Evolutionary conservation across 1,140 invertebrate species (phyloP).

Genomic region (Saccostrea cuccullata): DNA sequence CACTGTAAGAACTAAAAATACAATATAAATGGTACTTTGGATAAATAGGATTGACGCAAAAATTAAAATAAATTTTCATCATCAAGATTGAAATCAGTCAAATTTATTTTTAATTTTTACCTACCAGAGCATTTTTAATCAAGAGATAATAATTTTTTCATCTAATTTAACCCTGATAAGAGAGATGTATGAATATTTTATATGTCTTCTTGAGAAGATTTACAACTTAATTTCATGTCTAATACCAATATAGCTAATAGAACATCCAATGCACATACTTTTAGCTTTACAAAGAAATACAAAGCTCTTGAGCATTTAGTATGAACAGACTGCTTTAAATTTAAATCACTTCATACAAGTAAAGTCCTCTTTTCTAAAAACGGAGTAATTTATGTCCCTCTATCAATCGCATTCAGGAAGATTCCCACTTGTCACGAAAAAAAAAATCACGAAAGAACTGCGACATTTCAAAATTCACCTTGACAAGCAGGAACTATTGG

Average conservation of each 20-base stretch:
- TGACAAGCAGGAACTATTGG: neutral
- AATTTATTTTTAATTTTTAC: too few relatives aligned
- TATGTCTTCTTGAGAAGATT: too few relatives aligned
- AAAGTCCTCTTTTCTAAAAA: neutral
- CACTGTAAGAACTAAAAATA: neutral
- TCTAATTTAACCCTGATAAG: too few relatives aligned
- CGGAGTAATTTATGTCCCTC: neutral
- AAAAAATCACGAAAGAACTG: neutral
- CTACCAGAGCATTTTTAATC: too few relatives aligned
- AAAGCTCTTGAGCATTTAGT: neutral
- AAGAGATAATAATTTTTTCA: too few relatives aligned
- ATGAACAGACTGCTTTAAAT: neutral
- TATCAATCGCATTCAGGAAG: neutral
- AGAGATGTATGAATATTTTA: too few relatives aligned
- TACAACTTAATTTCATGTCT: too few relatives aligned
- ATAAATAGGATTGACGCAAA: too few relatives aligned
- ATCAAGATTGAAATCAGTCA: too few relatives aligned
- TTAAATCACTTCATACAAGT: neutral
- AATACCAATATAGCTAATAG: too few relatives aligned
- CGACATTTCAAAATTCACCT: neutral
- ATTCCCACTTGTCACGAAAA: conserved; percentile 29
- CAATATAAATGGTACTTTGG: neutral
- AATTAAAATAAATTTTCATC: too few relatives aligned
- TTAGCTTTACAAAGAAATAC: neutral
- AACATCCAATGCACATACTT: neutral